Evolutionary conservation across 2,113 vertebrate species (phyloP).

Genomic region (Sula dactylatra): DNA sequence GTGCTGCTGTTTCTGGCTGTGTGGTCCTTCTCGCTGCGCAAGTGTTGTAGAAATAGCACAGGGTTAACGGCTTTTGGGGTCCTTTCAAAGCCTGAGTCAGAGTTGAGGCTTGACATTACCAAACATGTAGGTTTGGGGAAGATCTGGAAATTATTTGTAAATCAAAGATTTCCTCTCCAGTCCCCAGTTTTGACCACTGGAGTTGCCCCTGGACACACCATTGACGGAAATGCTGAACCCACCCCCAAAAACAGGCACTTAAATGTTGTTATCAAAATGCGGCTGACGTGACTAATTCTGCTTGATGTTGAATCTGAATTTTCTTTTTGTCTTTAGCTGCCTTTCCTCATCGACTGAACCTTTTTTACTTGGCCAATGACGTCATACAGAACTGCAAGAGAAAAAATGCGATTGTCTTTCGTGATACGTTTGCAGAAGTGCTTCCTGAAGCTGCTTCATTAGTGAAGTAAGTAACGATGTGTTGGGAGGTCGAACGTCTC

Average conservation of each 20-base stretch:
- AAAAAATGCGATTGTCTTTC: constrained; percentile 93
- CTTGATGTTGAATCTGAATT: not conserved
- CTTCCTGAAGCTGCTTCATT: constrained; percentile 89
- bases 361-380: constrained; percentile 96
- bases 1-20: not conserved
- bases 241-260: rapidly evolving
- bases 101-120: rapidly evolving
- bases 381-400: constrained; percentile 99
- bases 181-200: not conserved
- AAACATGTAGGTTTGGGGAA: rapidly evolving
- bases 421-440: constrained; percentile 89
- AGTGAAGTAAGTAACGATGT: constrained; percentile 82
- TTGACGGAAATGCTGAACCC: not conserved
- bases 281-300: not conserved
- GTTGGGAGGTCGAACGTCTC: not conserved
- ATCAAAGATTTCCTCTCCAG: not conserved
- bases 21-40: rapidly evolving
- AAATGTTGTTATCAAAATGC: not conserved
- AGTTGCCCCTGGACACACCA: rapidly evolving
- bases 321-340: constrained; percentile 77
- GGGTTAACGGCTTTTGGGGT: too few species aligned
- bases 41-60: rapidly evolving
- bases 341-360: constrained; percentile 91
- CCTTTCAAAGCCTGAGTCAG: not conserved
- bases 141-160: not conserved